A percentile compares a stretch with the other conserved stretches of the same genome.
phyloP scores from a whole-genome alignment of 2,888 invertebrate genomes.

The Tachina fera region DNA sequence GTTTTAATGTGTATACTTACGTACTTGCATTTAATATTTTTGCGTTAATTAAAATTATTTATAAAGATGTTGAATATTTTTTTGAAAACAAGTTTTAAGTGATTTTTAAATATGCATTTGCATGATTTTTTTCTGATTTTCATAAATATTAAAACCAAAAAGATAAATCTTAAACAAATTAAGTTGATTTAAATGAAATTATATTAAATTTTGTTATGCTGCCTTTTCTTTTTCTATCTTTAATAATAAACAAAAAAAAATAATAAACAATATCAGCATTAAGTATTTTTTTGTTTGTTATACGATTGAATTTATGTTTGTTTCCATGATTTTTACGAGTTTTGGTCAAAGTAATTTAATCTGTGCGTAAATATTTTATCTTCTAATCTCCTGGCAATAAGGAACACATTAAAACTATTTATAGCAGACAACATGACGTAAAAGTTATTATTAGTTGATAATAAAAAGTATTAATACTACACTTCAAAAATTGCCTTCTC shows the following conservation, averaged over 20 bases:
- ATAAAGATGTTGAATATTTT: slow-evolving; percentile 4
- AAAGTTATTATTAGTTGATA: slow-evolving; percentile 1
- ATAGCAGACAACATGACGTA: neutral
- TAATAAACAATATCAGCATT: slow-evolving; percentile 13
- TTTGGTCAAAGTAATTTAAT: slow-evolving; percentile 5
- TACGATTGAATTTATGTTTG: neutral
- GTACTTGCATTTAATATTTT: slow-evolving; percentile 1
- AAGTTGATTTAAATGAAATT: neutral
- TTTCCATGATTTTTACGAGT: neutral
- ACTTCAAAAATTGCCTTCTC: neutral
- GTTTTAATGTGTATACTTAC: neutral
- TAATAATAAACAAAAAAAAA: neutral
- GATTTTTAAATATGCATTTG: slow-evolving; percentile 26
- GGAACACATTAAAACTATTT: neutral
- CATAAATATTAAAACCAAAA: slow-evolving; percentile 8
- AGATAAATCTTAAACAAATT: neutral
- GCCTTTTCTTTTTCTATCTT: neutral
- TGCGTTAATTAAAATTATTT: slow-evolving; percentile 23
- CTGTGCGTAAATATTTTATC: slow-evolving; percentile 1
- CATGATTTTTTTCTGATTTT: neutral
- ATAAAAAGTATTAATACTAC: slow-evolving; percentile 2
- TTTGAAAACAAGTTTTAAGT: neutral
- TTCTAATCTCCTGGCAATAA: neutral
- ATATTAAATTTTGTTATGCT: neutral
- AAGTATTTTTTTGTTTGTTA: slow-evolving; percentile 8